These are phyloP conservation scores for Dicaeum eximium DNA, from an alignment of 2,113 vertebrate genomes.

Conservation along the genomic window DNA sequence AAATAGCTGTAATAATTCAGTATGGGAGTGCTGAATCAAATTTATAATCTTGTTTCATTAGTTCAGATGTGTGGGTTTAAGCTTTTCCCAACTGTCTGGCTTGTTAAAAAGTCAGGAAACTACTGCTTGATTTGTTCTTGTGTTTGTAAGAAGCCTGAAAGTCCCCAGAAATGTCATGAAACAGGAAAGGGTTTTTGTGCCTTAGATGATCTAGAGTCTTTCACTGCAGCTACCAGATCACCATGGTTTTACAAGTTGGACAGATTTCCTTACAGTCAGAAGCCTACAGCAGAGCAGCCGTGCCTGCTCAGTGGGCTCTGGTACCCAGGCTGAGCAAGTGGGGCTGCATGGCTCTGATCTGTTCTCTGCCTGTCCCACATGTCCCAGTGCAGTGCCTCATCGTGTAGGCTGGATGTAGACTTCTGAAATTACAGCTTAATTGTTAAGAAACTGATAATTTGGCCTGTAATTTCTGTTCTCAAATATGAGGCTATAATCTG, in stretches of 20 bases:
- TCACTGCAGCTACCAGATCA: neutral
- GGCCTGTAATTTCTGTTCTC: neutral
- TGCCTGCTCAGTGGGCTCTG: neutral
- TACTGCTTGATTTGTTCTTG: neutral
- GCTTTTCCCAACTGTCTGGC: neutral
- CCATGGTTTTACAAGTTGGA: neutral
- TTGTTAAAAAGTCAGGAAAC: neutral
- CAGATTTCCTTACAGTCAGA: neutral
- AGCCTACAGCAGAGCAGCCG: neutral
- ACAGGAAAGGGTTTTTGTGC: neutral
- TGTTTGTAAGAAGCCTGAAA: neutral
- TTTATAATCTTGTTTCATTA: neutral
- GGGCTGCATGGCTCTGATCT: fast-evolving
- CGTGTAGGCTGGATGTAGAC: neutral
- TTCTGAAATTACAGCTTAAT: neutral
- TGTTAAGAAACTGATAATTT: neutral
- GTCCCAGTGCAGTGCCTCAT: fast-evolving
- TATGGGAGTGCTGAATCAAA: neutral
- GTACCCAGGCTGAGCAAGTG: fast-evolving
- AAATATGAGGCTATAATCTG: neutral
- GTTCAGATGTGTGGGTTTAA: neutral
- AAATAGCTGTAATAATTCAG: neutral
- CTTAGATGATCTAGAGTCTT: neutral
- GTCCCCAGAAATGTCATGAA: neutral
- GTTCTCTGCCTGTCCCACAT: fast-evolving